Evolutionary conservation across 1,140 invertebrate genomes (phyloP).

Genomic region (Piezodorus guildinii): DNA sequence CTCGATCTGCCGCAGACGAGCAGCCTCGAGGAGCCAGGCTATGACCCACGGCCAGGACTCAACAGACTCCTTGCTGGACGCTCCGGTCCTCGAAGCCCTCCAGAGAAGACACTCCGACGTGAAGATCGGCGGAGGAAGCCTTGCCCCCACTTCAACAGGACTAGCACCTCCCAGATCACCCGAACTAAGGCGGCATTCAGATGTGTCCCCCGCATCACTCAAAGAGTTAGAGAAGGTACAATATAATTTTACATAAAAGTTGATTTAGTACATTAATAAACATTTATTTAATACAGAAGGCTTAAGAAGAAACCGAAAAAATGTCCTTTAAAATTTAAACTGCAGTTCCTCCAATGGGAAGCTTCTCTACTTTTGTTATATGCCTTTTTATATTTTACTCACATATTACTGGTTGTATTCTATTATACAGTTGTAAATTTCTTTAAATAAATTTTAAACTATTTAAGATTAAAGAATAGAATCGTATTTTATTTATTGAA

Average conservation of each 20-base stretch:
- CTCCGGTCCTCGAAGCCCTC: slow-evolving; percentile 59
- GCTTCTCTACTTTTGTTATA: no score
- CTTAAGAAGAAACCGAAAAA: no score
- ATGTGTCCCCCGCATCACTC: slow-evolving; percentile 68
- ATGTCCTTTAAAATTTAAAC: no score
- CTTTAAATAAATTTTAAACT: no score
- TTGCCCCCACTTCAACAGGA: slow-evolving; percentile 37
- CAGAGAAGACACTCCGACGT: slow-evolving; percentile 67
- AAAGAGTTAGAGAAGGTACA: slow-evolving; percentile 71
- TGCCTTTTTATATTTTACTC: no score
- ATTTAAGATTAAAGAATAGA: no score
- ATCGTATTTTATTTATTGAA: no score
- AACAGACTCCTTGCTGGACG: slow-evolving; percentile 63
- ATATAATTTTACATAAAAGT: neutral
- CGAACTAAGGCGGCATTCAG: slow-evolving; percentile 64
- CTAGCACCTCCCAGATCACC: slow-evolving; percentile 62
- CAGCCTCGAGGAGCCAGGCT: slow-evolving; percentile 56
- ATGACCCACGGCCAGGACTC: slow-evolving; percentile 47
- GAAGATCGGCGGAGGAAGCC: slow-evolving; percentile 45
- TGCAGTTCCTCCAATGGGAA: no score
- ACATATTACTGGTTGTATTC: no score
- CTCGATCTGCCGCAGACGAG: slow-evolving; percentile 65
- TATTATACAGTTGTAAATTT: no score
- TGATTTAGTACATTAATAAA: no score
- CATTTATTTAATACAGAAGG: no score